Evolutionary conservation across 2,113 vertebrate species (phyloP), one percentile per base, ranked within the genome.

Genomic region (Triplophysa siluroides): DNA sequence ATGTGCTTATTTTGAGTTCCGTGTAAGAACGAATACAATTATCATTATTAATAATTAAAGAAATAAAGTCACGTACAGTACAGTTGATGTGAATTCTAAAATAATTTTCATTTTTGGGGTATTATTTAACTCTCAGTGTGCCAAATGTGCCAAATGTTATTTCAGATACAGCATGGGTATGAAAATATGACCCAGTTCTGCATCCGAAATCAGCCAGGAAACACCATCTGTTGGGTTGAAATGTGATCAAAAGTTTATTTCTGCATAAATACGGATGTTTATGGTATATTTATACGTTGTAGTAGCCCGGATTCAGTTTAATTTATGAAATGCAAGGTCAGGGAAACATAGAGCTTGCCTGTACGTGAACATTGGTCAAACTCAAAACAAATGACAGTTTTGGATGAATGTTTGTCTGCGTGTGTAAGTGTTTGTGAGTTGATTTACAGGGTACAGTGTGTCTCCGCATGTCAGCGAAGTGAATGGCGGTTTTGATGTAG

Each of bases 101-200:
- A 11, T 2, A 45, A 12, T 45, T 4, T 4, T 4, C 29, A 4
- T 4, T 45, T 52, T 14, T 52, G 16, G 4, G 50, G 6, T 52
- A 18, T 52, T 72, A 13, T 72, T 72, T n/a, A 52, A 72, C 26
- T 14, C 69, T 56, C 26, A 58, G 29, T 72, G 52, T 72, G 50
- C 24, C 47, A 33, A 10, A 71, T 33, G 12, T 71, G 54, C 8
- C 54, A 33, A 13, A 71, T 54, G 29, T 71, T 33, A 54, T 29
- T 71, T 71, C 47, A 52, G 16, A 69, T 69, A 45, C 67, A 69
- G 19, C 33, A 38, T 38, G 33, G 6, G 5, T 38, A 38, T 38
- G 6, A 54, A 71, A 71, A 71, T 54, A 54, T 54, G 68, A 33
- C 68, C 68, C 50, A 71, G 68, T 71, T 71, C 47, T 54, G 68